These are phyloP conservation scores for Drosophila anomalipes DNA, from an alignment of 2,888 invertebrate species.

Conservation along the genomic window DNA sequence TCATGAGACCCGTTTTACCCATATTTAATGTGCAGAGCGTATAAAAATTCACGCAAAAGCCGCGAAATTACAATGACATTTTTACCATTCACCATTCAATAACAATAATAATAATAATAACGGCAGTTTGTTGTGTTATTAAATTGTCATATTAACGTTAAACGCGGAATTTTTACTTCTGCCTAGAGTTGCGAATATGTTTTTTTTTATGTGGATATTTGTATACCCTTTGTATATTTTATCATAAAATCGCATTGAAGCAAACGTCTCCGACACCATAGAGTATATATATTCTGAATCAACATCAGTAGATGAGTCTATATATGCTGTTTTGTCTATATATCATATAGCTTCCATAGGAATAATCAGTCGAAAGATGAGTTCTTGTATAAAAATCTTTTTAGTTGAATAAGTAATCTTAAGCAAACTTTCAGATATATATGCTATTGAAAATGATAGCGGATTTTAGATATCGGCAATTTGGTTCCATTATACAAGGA, in stretches of 20 bases:
- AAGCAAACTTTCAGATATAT: background rate
- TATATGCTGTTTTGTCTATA: background rate
- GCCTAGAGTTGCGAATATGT: constrained; percentile 14
- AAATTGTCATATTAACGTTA: constrained; percentile 74
- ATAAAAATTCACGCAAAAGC: constrained; percentile 20
- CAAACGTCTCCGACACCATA: background rate
- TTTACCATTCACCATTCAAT: constrained; percentile 60
- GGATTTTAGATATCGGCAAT: background rate
- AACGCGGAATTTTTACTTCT: constrained; percentile 66
- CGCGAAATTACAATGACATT: constrained; percentile 62
- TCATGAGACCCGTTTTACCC: background rate
- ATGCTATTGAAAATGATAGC: background rate
- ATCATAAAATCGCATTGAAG: background rate
- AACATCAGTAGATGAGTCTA: background rate
- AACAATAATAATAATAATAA: constrained; percentile 66
- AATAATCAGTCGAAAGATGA: background rate
- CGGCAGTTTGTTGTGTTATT: constrained; percentile 72
- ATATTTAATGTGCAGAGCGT: constrained; percentile 8
- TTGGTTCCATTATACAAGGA: background rate
- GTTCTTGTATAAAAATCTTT: background rate
- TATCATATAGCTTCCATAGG: too few species aligned
- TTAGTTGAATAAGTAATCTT: background rate
- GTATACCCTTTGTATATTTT: background rate
- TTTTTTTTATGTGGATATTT: constrained; percentile 1
- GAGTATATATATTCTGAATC: background rate